Conservation (phyloP, 2,888 invertebrate genomes). For the Synanthedon formicaeformis region DNA sequence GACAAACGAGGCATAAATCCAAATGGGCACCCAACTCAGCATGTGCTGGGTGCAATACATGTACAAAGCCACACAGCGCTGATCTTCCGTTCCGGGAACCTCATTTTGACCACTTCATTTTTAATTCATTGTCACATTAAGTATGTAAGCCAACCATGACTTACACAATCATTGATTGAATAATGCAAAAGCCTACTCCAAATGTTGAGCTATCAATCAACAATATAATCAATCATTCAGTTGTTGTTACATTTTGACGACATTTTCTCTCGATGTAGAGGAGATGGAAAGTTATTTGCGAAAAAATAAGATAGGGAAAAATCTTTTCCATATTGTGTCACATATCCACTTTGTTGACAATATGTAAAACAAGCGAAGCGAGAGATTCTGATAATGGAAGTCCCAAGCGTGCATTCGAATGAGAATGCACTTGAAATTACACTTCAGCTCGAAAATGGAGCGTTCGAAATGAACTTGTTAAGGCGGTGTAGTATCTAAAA, state of each 20-base stretch:
- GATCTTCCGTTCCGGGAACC: too few species aligned
- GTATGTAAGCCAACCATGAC: neutral
- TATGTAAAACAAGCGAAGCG: constrained; percentile 3
- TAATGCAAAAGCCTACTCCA: neutral
- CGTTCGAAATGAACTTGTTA: constrained; percentile 8
- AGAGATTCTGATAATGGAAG: constrained; percentile 27
- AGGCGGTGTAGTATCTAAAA: neutral
- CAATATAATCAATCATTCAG: neutral
- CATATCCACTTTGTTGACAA: neutral
- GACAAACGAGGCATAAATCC: too few species aligned
- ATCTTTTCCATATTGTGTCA: neutral
- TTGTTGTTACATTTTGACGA: neutral
- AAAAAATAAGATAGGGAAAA: neutral
- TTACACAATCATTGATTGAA: neutral
- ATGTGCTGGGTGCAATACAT: too few species aligned
- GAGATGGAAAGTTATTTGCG: neutral
- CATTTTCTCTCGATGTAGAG: neutral
- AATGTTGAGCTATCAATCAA: neutral
- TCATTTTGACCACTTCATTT: too few species aligned
- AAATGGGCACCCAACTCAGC: too few species aligned
- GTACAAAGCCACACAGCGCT: too few species aligned
- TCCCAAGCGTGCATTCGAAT: constrained; percentile 33
- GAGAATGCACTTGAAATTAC: constrained; percentile 22
- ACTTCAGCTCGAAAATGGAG: constrained; percentile 12
- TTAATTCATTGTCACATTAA: neutral